These are phyloP conservation scores for Diorhabda elongata DNA, from an alignment of 1,140 invertebrate species.

Conservation along the genomic window DNA sequence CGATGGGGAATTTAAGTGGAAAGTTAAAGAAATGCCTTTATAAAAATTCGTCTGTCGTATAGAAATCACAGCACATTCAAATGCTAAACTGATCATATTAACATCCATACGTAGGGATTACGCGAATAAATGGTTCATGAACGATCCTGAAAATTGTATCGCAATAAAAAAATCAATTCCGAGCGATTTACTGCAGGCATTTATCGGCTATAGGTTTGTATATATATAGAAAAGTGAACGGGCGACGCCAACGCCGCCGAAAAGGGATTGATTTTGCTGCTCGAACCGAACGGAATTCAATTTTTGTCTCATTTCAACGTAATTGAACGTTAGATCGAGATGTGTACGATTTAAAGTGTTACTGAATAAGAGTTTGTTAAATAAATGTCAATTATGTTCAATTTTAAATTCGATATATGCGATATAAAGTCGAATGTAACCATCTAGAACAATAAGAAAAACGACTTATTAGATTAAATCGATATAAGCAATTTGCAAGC, in stretches of 20 bases:
- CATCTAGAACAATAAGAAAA: too few relatives aligned
- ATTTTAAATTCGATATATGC: too few relatives aligned
- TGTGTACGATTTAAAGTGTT: neutral
- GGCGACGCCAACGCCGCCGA: neutral
- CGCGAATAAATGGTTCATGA: neutral
- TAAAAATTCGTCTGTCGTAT: too few relatives aligned
- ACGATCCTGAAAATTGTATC: constrained; percentile 1
- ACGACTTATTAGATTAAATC: too few relatives aligned
- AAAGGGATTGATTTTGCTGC: constrained; percentile 2
- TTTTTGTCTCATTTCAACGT: neutral
- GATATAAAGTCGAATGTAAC: too few relatives aligned
- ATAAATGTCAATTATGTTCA: too few relatives aligned
- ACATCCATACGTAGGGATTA: neutral
- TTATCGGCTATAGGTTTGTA: neutral
- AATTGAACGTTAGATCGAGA: neutral
- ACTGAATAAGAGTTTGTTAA: too few relatives aligned
- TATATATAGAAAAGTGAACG: neutral
- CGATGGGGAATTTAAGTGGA: too few relatives aligned
- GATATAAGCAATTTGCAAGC: too few relatives aligned
- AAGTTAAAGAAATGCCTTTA: too few relatives aligned
- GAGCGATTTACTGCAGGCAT: neutral
- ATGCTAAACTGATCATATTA: neutral
- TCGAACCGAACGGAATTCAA: neutral
- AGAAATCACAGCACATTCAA: too few relatives aligned
- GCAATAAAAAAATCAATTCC: constrained; percentile 2